A percentile compares a stretch with the other conserved stretches of the same genome.
Conservation (phyloP, 2,113 vertebrate genomes). For the Anhinga anhinga region DNA sequence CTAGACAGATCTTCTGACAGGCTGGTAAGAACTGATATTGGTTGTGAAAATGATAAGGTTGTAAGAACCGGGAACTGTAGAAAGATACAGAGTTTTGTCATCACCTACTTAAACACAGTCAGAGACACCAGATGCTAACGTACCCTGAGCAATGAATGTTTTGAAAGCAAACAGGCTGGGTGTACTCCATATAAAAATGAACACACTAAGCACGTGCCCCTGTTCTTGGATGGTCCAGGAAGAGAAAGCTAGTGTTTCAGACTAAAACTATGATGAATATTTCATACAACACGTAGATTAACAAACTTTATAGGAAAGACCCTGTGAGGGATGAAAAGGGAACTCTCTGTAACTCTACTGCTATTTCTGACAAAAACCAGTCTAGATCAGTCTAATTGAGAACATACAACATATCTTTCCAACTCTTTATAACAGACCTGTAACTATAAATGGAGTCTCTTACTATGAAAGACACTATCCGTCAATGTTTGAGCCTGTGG, state of each 20-base stretch:
- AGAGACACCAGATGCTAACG: neutral
- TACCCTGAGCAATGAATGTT: neutral
- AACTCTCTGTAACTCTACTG: neutral
- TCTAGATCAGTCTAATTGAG: neutral
- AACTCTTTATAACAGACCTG: neutral
- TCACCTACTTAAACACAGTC: neutral
- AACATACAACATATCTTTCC: neutral
- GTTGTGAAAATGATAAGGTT: neutral
- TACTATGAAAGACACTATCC: neutral
- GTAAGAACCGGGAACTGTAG: neutral
- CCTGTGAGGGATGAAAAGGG: neutral
- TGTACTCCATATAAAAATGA: neutral
- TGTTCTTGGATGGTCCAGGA: neutral
- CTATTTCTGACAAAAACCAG: neutral
- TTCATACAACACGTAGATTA: neutral
- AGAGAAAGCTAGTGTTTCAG: neutral
- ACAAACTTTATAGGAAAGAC: neutral
- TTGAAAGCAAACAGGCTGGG: neutral
- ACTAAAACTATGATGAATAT: neutral
- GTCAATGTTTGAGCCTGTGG: neutral
- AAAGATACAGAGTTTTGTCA: neutral
- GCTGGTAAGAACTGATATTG: neutral
- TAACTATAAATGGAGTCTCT: neutral
- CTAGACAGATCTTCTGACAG: neutral
- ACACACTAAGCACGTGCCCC: neutral